A percentile compares a stretch with the other conserved stretches of the same genome.
Evolutionary conservation across 1,140 invertebrate species (phyloP).

Genomic region (Neodiprion pinetum): DNA sequence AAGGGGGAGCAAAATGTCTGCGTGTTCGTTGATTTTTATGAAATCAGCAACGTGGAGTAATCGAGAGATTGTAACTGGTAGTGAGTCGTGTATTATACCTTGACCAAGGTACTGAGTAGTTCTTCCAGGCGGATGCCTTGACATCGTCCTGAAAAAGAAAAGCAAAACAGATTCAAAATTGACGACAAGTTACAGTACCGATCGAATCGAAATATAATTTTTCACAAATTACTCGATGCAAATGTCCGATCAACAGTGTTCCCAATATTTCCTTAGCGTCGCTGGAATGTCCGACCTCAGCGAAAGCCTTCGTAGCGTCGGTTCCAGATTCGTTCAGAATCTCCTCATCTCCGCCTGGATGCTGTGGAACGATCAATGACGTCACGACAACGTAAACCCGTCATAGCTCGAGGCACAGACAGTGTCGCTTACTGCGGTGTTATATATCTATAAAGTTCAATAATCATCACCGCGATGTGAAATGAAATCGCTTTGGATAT

Average conservation of each 20-base stretch:
- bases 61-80: too few relatives aligned
- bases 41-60: background rate
- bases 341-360: slow-evolving; percentile 87
- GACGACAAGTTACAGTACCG: background rate
- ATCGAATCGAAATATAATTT: too few relatives aligned
- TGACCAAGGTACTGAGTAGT: background rate
- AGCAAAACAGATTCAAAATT: background rate
- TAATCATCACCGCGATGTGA: too few relatives aligned
- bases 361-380: slow-evolving; percentile 57
- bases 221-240: slow-evolving; percentile 36
- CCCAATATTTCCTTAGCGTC: slow-evolving; percentile 78
- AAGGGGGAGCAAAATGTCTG: background rate
- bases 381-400: background rate
- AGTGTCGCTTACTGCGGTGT: too few relatives aligned
- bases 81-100: background rate
- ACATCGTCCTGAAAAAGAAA: slow-evolving; percentile 3
- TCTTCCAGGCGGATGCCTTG: background rate
- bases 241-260: slow-evolving; percentile 68
- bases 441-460: too few relatives aligned
- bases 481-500: too few relatives aligned
- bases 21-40: background rate
- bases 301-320: slow-evolving; percentile 81
- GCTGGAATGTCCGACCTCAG: slow-evolving; percentile 85
- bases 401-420: too few relatives aligned
- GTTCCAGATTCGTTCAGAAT: slow-evolving; percentile 78